phyloP scores from a whole-genome alignment of 2,888 invertebrate species.

The Sabatieria punctata region DNA sequence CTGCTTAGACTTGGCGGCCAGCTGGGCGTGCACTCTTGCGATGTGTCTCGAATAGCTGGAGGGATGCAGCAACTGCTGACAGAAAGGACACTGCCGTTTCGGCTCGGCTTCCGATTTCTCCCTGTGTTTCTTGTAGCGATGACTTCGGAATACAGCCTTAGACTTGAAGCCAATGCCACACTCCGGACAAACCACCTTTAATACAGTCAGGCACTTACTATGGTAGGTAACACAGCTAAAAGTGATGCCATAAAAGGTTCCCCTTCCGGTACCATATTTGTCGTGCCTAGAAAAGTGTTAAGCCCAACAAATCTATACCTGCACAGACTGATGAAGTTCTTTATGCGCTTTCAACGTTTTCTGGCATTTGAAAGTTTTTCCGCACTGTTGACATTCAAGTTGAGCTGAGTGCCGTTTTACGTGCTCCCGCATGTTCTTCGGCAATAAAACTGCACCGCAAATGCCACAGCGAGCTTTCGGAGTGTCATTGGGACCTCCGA shows the following conservation, averaged over 20 bases:
- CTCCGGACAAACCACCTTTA: constrained; percentile 6
- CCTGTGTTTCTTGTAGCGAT: background rate
- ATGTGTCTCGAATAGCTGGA: constrained; percentile 31
- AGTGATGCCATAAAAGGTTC: too few relatives aligned
- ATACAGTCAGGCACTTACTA: too few relatives aligned
- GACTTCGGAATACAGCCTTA: background rate
- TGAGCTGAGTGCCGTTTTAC: background rate
- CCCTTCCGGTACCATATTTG: too few relatives aligned
- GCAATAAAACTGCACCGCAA: background rate
- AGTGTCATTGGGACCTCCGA: too few relatives aligned
- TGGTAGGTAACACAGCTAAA: too few relatives aligned
- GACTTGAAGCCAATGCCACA: constrained; percentile 5
- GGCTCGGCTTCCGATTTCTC: constrained; percentile 39
- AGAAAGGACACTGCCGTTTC: constrained; percentile 52
- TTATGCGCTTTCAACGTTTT: background rate
- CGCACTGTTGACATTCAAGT: background rate
- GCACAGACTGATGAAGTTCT: background rate
- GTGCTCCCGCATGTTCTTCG: background rate
- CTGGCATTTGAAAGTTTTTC: background rate
- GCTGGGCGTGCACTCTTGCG: constrained; percentile 5
- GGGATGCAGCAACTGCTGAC: constrained; percentile 53
- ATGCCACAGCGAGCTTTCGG: background rate
- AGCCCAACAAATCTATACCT: too few relatives aligned
- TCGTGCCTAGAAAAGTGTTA: too few relatives aligned
- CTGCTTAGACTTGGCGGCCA: background rate